Conservation (phyloP, 2,888 invertebrate species). For the Gandaritis pyraliata region DNA sequence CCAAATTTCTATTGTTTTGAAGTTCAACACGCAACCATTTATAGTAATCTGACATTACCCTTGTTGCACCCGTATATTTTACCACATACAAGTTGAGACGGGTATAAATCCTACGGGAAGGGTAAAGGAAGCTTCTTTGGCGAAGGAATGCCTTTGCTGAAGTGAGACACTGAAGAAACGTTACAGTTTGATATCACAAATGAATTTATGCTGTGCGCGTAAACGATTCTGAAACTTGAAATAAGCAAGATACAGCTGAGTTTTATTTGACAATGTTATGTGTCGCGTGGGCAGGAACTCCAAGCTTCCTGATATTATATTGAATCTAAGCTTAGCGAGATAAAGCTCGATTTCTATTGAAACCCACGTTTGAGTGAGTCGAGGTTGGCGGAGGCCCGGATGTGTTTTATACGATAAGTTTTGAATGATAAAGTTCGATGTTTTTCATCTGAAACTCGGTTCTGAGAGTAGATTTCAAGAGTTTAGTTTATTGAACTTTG, state of each 20-base stretch:
- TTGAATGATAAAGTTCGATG: constrained; percentile 42
- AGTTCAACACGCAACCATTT: constrained; percentile 33
- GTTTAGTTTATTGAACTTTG: constrained; percentile 35
- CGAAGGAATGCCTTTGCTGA: too few species aligned
- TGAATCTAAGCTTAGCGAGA: constrained; percentile 1
- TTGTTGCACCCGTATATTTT: too few species aligned
- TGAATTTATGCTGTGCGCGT: neutral
- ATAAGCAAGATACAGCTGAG: neutral
- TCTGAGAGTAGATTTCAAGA: constrained; percentile 24
- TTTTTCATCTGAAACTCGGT: constrained; percentile 35
- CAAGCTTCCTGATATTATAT: neutral
- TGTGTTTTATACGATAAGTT: constrained; percentile 56
- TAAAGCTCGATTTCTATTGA: constrained; percentile 14
- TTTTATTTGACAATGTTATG: neutral
- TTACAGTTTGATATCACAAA: neutral
- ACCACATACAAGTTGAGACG: too few species aligned
- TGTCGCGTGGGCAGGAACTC: neutral
- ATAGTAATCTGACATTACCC: neutral
- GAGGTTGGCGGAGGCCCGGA: constrained; percentile 39
- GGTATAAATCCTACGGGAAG: too few species aligned
- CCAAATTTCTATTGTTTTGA: constrained; percentile 56
- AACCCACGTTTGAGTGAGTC: constrained; percentile 2
- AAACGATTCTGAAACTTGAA: constrained; percentile 1
- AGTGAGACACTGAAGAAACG: constrained; percentile 5
- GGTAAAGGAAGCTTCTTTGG: too few species aligned